A percentile compares a stretch with the other conserved stretches of the same genome.
Conservation (phyloP, 2,113 vertebrate species). For the Sisor rabdophorus region DNA sequence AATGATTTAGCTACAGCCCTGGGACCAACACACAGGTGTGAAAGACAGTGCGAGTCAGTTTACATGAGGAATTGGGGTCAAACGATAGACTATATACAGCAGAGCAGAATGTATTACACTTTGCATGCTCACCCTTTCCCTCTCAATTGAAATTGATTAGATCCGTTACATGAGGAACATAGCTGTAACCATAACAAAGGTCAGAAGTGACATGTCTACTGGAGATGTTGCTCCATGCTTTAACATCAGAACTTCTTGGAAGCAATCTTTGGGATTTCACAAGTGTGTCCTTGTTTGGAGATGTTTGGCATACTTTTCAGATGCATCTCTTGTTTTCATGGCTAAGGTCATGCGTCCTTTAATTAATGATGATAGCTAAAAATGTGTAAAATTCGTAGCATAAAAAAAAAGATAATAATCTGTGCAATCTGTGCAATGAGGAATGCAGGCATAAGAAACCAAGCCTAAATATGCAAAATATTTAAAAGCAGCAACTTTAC, state of each 20-base stretch:
- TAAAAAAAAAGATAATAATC: not conserved
- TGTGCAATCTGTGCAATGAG: not conserved
- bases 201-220: constrained; percentile 41
- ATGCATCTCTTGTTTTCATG: constrained; percentile 15
- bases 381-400: constrained; percentile 14
- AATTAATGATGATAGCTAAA: not conserved
- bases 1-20: not conserved
- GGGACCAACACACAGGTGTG: not conserved
- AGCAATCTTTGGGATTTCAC: constrained; percentile 35
- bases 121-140: too few species aligned
- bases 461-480: too few species aligned
- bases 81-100: not conserved
- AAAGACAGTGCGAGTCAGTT: not conserved
- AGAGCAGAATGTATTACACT: not conserved
- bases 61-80: not conserved
- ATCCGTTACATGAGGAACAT: not conserved
- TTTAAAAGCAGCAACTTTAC: too few species aligned
- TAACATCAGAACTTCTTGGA: constrained; percentile 3
- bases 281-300: constrained; percentile 36
- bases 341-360: constrained; percentile 24
- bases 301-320: constrained; percentile 29
- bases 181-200: constrained; percentile 46
- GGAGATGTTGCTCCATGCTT: constrained; percentile 34
- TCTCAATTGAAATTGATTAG: not conserved
- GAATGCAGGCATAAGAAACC: not conserved